A percentile compares a stretch with the other conserved stretches of the same genome.
Conservation (phyloP, 1,140 invertebrate species). For the Bombus balteatus region DNA sequence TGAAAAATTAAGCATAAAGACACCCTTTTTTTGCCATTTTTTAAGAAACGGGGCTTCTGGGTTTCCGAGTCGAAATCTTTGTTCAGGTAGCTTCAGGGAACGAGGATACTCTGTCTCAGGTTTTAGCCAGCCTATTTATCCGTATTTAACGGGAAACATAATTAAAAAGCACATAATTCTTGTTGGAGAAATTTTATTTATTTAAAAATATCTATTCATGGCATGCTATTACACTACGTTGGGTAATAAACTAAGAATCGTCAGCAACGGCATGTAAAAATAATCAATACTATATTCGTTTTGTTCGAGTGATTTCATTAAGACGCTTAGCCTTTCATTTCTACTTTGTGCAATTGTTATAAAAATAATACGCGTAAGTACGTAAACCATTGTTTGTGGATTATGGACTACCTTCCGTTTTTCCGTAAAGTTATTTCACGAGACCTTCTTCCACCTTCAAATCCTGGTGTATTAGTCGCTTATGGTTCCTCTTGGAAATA, state of each 20-base stretch:
- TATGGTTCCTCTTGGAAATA: too few relatives aligned
- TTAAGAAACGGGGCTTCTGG: not conserved
- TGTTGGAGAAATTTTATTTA: not conserved
- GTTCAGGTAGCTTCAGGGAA: not conserved
- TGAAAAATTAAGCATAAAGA: too few relatives aligned
- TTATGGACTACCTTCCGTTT: not conserved
- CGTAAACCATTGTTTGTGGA: slow-evolving; percentile 70
- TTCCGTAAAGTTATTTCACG: not conserved
- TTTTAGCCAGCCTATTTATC: fast-evolving
- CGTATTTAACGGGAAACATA: fast-evolving
- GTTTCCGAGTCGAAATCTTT: not conserved
- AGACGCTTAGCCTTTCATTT: not conserved
- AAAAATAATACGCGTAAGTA: slow-evolving; percentile 75
- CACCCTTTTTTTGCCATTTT: fast-evolving
- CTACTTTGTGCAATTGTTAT: slow-evolving; percentile 59
- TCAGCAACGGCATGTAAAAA: too few relatives aligned
- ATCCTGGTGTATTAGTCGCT: fast-evolving
- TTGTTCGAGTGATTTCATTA: not conserved
- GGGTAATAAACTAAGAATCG: fast-evolving
- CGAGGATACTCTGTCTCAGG: fast-evolving
- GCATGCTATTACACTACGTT: fast-evolving
- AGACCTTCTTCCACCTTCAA: not conserved
- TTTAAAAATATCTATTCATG: not conserved
- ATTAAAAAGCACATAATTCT: fast-evolving
- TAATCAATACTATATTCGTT: slow-evolving; percentile 6